Conservation (phyloP, 2,113 vertebrate species). For the Setophaga coronata region DNA sequence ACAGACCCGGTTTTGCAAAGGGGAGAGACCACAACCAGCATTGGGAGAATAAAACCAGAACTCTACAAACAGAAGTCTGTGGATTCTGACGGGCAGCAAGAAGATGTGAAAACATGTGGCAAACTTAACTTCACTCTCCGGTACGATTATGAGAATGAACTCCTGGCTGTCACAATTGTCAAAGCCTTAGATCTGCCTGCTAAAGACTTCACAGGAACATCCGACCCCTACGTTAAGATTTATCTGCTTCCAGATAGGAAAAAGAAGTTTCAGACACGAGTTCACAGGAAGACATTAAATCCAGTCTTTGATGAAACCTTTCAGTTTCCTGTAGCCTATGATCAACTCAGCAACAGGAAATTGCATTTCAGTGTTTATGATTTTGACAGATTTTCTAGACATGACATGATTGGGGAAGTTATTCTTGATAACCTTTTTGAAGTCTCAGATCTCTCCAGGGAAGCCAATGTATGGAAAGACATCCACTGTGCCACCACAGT, state of each 20-base stretch:
- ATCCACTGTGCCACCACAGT: slow-evolving; percentile 93
- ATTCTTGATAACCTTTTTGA: slow-evolving; percentile 98
- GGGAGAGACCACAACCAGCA: slow-evolving; percentile 91
- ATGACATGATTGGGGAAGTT: slow-evolving; percentile 98
- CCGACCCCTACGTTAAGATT: slow-evolving; percentile 97
- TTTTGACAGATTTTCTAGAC: slow-evolving; percentile 98
- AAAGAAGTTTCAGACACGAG: slow-evolving; percentile 97
- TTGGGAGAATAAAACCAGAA: slow-evolving; percentile 96
- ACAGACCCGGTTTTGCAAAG: slow-evolving; percentile 79
- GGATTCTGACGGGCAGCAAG: slow-evolving; percentile 88
- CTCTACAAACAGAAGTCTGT: slow-evolving; percentile 98
- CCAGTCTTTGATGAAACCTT: slow-evolving; percentile 93
- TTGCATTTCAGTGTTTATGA: slow-evolving; percentile 97
- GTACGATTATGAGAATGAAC: slow-evolving; percentile 93
- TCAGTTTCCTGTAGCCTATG: slow-evolving; percentile 91
- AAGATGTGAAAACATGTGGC: slow-evolving; percentile 88
- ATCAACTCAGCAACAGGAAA: slow-evolving; percentile 92
- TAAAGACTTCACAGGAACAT: slow-evolving; percentile 95
- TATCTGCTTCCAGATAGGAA: slow-evolving; percentile 96
- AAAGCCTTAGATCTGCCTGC: slow-evolving; percentile 95
- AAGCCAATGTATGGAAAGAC: slow-evolving; percentile 96
- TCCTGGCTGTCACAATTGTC: slow-evolving; percentile 89
- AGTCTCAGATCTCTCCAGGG: slow-evolving; percentile 94
- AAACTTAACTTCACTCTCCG: slow-evolving; percentile 92
- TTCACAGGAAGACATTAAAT: slow-evolving; percentile 96